Conservation (phyloP, 2,888 invertebrate species). For the Atrina japonica region DNA sequence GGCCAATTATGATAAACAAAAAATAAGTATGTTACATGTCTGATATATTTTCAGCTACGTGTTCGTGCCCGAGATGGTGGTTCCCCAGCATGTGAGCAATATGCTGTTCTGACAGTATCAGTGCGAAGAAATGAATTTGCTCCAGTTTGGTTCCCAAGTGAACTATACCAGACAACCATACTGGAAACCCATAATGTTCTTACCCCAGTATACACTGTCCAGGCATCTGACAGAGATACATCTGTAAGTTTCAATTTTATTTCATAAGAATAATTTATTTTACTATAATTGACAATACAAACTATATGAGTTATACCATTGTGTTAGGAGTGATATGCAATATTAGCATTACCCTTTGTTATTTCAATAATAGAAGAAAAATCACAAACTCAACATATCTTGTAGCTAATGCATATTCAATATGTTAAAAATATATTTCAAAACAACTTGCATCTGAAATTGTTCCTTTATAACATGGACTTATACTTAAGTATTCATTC, state of each 20-base stretch:
- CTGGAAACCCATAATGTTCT: slow-evolving; percentile 65
- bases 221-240: slow-evolving; percentile 62
- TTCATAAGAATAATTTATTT: slow-evolving; percentile 8
- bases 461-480: too few relatives aligned
- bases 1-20: too few relatives aligned
- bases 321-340: too few relatives aligned
- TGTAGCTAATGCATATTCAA: too few relatives aligned
- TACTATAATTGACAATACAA: too few relatives aligned
- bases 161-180: slow-evolving; percentile 59
- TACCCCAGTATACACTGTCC: slow-evolving; percentile 59
- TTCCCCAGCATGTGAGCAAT: slow-evolving; percentile 56
- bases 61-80: slow-evolving; percentile 69
- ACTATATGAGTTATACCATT: too few relatives aligned
- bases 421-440: too few relatives aligned
- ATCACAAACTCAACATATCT: too few relatives aligned
- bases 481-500: background rate
- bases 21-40: too few relatives aligned
- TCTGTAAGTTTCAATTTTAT: slow-evolving; percentile 45
- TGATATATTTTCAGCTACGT: slow-evolving; percentile 60
- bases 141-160: slow-evolving; percentile 55
- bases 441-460: too few relatives aligned
- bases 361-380: too few relatives aligned
- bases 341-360: too few relatives aligned
- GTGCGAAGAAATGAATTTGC: slow-evolving; percentile 68
- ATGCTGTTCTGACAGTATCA: slow-evolving; percentile 58